A percentile compares a stretch with the other conserved stretches of the same genome.
Evolutionary conservation across 2,888 invertebrate genomes (phyloP).

Genomic region (Cerceris rybyensis): DNA sequence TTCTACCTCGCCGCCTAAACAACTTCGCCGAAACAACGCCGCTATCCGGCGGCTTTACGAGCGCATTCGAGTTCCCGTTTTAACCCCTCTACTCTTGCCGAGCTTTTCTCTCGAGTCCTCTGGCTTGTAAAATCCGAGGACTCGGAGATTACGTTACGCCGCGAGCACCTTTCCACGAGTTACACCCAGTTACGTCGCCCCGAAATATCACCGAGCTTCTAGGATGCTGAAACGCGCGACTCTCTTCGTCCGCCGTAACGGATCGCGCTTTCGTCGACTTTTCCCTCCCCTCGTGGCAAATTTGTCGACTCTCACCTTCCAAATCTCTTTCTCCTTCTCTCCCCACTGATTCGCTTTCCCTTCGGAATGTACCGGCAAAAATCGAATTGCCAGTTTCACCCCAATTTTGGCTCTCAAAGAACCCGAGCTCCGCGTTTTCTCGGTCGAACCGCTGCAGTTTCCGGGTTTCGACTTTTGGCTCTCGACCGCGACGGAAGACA

Average conservation of each 20-base stretch:
- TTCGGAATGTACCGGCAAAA: too few relatives aligned
- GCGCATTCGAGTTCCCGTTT: constrained; percentile 17
- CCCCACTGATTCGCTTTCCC: too few relatives aligned
- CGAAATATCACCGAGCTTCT: not conserved
- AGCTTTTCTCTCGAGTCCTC: not conserved
- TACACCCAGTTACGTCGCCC: not conserved
- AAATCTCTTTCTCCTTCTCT: too few relatives aligned
- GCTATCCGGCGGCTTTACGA: constrained; percentile 27
- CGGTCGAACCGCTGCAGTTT: too few relatives aligned
- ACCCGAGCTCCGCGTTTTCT: not conserved
- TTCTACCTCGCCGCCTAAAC: constrained; percentile 23
- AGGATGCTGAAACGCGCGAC: too few relatives aligned
- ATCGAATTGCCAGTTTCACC: not conserved
- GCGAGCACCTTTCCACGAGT: not conserved
- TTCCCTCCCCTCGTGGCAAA: too few relatives aligned
- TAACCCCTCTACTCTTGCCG: not conserved
- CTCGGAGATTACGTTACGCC: constrained; percentile 12
- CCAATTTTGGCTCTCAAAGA: not conserved
- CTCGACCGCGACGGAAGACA: not conserved
- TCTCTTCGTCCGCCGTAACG: too few relatives aligned
- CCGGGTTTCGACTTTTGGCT: too few relatives aligned
- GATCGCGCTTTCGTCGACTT: too few relatives aligned
- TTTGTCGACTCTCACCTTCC: too few relatives aligned
- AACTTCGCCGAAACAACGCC: constrained; percentile 35
- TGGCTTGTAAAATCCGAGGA: constrained; percentile 23